phyloP scores from a whole-genome alignment of 2,797 vertebrate genomes.

The Anisognathus igniventris region DNA sequence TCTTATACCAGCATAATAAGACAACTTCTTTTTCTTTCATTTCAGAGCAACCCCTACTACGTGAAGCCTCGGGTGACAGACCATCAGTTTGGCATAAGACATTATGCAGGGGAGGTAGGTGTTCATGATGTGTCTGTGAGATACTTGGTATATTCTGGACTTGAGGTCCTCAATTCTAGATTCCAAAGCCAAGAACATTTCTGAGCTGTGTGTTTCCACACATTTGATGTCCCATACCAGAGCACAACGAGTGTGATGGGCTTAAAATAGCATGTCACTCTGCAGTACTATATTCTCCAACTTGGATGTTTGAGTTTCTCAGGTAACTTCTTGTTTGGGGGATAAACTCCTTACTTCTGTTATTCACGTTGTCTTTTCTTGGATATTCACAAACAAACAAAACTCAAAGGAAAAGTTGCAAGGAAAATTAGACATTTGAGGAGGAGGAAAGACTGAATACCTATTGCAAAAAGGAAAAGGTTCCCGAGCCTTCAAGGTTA shows the following conservation, averaged over 20 bases:
- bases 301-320: background rate
- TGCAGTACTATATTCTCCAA: background rate
- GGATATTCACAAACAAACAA: background rate
- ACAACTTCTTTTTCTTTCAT: background rate
- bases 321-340: background rate
- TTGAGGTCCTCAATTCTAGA: background rate
- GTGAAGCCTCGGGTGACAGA: constrained; percentile 89
- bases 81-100: constrained; percentile 92
- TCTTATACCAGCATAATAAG: background rate
- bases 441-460: background rate
- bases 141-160: background rate
- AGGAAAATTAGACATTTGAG: background rate
- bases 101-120: constrained; percentile 92
- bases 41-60: constrained; percentile 88
- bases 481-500: background rate
- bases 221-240: background rate
- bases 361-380: background rate
- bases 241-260: background rate
- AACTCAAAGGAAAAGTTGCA: background rate
- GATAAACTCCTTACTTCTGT: background rate
- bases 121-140: background rate
- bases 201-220: background rate
- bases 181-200: background rate
- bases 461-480: background rate
- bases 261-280: background rate